These are phyloP conservation scores for Tonatia bakeri DNA, from an alignment of 2,113 vertebrate genomes.

Conservation along the genomic window DNA sequence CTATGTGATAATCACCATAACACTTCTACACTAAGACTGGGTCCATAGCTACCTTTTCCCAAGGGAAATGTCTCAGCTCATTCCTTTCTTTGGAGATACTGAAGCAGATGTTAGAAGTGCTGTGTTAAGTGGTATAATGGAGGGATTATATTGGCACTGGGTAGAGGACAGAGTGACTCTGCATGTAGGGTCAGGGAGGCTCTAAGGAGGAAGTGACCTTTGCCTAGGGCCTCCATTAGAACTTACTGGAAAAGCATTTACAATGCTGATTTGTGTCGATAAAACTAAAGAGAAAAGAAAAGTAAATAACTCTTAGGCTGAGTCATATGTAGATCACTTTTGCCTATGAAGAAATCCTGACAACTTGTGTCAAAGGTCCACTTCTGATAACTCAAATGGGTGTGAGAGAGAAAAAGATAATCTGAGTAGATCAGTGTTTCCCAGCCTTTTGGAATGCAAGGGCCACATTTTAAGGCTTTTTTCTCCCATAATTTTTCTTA, in stretches of 20 bases:
- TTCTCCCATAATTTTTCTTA: not conserved
- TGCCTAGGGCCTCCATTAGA: not conserved
- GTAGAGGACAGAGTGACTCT: not conserved
- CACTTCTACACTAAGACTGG: not conserved
- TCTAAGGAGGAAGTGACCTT: slow-evolving; percentile 33
- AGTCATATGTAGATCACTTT: not conserved
- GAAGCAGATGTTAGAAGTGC: not conserved
- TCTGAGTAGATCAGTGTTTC: not conserved
- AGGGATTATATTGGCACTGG: not conserved
- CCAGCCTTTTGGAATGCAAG: not conserved
- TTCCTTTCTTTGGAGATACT: not conserved
- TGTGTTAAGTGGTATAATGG: not conserved
- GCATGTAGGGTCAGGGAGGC: not conserved
- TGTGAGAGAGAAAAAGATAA: not conserved
- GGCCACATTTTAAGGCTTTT: not conserved
- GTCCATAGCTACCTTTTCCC: not conserved
- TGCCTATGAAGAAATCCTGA: not conserved
- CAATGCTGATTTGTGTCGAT: slow-evolving; percentile 11
- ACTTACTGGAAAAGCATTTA: not conserved
- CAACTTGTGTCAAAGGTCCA: slow-evolving; percentile 36
- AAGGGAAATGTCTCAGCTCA: not conserved
- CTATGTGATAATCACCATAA: not conserved
- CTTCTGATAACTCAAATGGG: not conserved
- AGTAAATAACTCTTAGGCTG: not conserved
- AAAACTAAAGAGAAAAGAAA: not conserved